These are phyloP conservation scores for Elgonia sp. DNA, from an alignment of 2,888 invertebrate species.

Conservation along the genomic window DNA sequence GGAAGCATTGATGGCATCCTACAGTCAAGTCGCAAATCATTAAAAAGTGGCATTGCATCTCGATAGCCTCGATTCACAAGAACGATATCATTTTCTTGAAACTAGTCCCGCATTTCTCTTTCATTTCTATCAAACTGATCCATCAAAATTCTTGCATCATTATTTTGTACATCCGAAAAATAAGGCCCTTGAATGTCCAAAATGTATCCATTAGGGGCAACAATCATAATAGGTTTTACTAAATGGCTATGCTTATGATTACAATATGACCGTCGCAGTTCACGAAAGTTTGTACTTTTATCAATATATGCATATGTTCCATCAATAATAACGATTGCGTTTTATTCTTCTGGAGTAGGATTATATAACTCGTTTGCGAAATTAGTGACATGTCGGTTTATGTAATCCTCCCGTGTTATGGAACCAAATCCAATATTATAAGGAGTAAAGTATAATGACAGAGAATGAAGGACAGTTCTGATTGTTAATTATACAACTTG, in stretches of 20 bases:
- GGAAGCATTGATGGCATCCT: no score
- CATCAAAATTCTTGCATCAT: neutral
- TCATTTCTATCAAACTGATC: neutral
- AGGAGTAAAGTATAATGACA: neutral
- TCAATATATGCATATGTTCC: conserved; percentile 33
- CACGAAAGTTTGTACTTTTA: conserved; percentile 37
- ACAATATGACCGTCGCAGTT: conserved; percentile 7
- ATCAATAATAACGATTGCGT: conserved; percentile 27
- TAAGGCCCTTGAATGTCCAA: conserved; percentile 31
- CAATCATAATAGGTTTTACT: conserved; percentile 16
- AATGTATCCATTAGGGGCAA: conserved; percentile 31
- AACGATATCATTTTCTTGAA: no score
- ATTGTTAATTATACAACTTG: neutral
- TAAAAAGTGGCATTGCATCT: no score
- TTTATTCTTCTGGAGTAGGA: neutral
- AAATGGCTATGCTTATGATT: conserved; percentile 17
- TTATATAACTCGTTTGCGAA: conserved; percentile 52
- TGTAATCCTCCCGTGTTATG: conserved; percentile 22
- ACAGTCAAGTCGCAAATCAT: no score
- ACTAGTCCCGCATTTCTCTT: no score
- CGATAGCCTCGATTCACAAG: no score
- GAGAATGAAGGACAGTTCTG: neutral
- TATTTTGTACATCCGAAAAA: conserved; percentile 5
- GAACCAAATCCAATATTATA: conserved; percentile 16
- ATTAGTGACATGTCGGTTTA: conserved; percentile 21